These are phyloP conservation scores for Eurypyga helias DNA, from an alignment of 2,113 vertebrate genomes.

Conservation along the genomic window DNA sequence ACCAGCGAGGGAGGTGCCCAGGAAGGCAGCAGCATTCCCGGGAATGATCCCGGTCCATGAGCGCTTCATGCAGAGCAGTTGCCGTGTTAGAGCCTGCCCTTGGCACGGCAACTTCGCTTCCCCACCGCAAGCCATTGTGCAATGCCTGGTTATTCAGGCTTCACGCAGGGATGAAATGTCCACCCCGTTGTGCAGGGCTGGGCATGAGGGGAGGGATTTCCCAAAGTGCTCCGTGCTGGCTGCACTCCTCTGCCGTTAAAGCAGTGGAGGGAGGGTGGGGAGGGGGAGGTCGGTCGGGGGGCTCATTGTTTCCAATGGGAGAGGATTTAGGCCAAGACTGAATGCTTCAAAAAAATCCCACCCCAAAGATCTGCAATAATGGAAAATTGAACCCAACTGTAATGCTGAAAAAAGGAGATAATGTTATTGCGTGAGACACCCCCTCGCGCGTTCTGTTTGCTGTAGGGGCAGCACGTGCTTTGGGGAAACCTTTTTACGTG, in stretches of 20 bases:
- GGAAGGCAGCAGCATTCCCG: not conserved
- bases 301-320: not conserved
- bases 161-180: conserved; percentile 9
- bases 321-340: not conserved
- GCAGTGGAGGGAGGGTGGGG: not conserved
- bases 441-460: not conserved
- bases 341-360: not conserved
- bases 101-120: not conserved
- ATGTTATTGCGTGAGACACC: not conserved
- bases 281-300: not conserved
- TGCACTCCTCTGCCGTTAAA: not conserved
- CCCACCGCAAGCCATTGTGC: not conserved
- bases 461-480: not conserved
- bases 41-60: accelerated
- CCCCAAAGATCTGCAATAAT: conserved; percentile 14
- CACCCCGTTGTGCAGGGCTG: not conserved
- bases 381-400: conserved; percentile 42
- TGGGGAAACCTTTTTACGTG: not conserved
- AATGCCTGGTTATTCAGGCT: conserved; percentile 37
- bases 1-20: not conserved
- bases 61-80: accelerated
- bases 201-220: not conserved
- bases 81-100: accelerated
- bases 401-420: not conserved
- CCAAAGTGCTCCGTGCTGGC: not conserved